Percentiles rank a stretch among this genome's conserved stretches.
Evolutionary conservation across 2,113 vertebrate genomes (phyloP).

Genomic region (Cyanoderma ruficeps): DNA sequence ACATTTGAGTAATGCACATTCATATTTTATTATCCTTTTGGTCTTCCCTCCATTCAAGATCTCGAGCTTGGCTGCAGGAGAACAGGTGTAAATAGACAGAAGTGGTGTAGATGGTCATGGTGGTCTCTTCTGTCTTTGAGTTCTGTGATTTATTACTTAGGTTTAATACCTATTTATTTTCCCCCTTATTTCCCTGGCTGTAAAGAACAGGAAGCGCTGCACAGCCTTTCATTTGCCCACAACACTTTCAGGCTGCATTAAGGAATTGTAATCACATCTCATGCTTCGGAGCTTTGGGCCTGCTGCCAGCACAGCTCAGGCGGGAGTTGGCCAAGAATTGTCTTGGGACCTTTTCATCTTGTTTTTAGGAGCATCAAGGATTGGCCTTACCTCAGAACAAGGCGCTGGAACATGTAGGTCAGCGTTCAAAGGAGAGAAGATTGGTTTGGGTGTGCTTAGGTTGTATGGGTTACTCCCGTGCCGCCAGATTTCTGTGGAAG

Average conservation of each 20-base stretch:
- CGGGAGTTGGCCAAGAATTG: not conserved
- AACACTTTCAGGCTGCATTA: not conserved
- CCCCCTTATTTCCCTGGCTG: not conserved
- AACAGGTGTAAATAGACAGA: not conserved
- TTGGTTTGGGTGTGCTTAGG: not conserved
- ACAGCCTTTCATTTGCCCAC: not conserved
- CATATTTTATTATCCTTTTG: not conserved
- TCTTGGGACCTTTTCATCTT: slow-evolving; percentile 7
- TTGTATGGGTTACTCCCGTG: not conserved
- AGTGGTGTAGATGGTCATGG: accelerated
- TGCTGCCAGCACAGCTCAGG: not conserved
- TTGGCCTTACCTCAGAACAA: not conserved
- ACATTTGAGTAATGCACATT: not conserved
- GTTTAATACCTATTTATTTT: not conserved
- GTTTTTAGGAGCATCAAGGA: not conserved
- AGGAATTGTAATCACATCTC: slow-evolving; percentile 43
- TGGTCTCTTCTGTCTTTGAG: not conserved
- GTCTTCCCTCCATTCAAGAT: not conserved
- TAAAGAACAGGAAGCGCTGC: not conserved
- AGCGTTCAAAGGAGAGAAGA: not conserved
- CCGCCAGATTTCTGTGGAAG: not conserved
- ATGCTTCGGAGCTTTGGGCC: slow-evolving; percentile 15
- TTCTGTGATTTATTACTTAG: not conserved
- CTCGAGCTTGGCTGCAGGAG: not conserved
- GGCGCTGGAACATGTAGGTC: not conserved